Evolutionary conservation across 2,888 invertebrate species (phyloP).

Genomic region (Meteorus colon): DNA sequence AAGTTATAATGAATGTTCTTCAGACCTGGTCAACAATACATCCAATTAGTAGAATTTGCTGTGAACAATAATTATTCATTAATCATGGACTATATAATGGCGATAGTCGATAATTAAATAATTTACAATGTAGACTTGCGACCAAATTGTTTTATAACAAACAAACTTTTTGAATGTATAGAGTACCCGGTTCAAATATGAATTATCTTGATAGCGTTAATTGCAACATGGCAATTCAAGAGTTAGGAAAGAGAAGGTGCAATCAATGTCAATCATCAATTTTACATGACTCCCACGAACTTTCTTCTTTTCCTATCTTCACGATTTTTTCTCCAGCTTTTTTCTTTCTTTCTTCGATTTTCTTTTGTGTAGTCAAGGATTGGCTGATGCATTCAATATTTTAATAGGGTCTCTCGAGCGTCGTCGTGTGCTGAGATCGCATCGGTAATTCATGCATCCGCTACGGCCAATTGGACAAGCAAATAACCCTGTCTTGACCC

Average conservation of each 20-base stretch:
- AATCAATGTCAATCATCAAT: not conserved
- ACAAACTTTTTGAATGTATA: no score
- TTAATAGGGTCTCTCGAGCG: conserved; percentile 43
- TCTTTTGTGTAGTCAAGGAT: conserved; percentile 22
- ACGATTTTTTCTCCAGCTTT: not conserved
- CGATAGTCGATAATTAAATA: not conserved
- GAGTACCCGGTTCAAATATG: not conserved
- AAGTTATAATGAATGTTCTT: not conserved
- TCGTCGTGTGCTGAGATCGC: conserved; percentile 49
- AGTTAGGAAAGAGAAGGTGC: not conserved
- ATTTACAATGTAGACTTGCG: not conserved
- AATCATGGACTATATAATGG: not conserved
- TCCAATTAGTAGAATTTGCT: not conserved
- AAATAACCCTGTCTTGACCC: conserved; percentile 55
- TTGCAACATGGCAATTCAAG: not conserved
- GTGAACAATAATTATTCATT: not conserved
- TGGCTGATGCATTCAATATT: conserved; percentile 57
- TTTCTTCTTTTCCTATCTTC: not conserved
- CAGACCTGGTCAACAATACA: not conserved
- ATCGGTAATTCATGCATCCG: conserved; percentile 55
- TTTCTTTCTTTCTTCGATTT: conserved; percentile 1
- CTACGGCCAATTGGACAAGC: conserved; percentile 56
- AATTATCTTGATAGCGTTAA: not conserved
- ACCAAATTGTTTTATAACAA: not conserved
- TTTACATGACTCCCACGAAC: not conserved